Evolutionary conservation across 2,888 invertebrate genomes (phyloP), one percentile per base, ranked within the genome.

Genomic region (Kuschelorhynchus macadamiae): DNA sequence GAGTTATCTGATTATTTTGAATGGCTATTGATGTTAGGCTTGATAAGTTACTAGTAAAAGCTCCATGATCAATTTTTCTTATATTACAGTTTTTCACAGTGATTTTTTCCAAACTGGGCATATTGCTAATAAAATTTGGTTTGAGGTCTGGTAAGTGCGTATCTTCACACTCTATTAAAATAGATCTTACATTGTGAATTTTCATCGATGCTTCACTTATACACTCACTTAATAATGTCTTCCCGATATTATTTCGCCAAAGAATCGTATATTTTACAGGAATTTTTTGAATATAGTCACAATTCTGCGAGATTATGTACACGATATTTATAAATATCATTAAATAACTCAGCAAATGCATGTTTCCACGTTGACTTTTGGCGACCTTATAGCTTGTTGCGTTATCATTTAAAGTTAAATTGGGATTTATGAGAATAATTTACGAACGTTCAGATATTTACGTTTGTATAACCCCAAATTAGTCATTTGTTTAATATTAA

Each of bases 51-150:
- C n/a, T n/a, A 8, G 36, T 17, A 36, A 52, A 52, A 12, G 52
- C 52, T 36, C 52, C 52, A n/a, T 33, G 52, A 33, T 52, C n/a
- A 12, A 52, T 52, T 0, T 18, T 36, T 8, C 36, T 16, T n/a
- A 33, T 12, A n/a, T 52, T n/a, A 7, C 8, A 52, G 7, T 33
- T 33, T 2, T 36, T 18, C 33, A 36, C 33, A 4, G 0, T 1
- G 12, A 52, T n/a, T n/a, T 18, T 14, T n/a, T 52, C 18, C 2
- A 52, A 8, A 20, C 33, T n/a, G 17, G 12, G 1, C n/a, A 52
- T 33, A 16, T 52, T 33, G 12, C 14, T 12, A 18, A 52, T 52
- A 20, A 52, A 17, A 36, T 52, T 52, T 18, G 25, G 17, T 36
- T 36, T 33, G n/a, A 52, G 16, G 11, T 18, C 36, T 0, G 36